A percentile compares a stretch with the other conserved stretches of the same genome.
Evolutionary conservation across 2,888 invertebrate species (phyloP).

Genomic region (Protonemura montana): DNA sequence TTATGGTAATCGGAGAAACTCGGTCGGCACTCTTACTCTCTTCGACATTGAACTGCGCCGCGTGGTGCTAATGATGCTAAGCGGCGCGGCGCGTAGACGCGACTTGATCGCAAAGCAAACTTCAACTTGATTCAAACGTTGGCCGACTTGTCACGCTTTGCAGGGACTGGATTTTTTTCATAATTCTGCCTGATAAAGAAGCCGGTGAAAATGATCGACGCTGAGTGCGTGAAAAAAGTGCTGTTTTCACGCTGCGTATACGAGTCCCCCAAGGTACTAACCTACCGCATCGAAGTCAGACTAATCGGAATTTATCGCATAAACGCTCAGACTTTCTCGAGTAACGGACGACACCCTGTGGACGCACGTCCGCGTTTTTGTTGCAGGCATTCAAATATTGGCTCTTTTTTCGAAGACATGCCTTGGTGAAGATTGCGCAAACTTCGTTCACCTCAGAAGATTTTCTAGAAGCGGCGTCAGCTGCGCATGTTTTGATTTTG

Average conservation of each 20-base stretch:
- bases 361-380: background rate
- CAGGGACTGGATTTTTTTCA: background rate
- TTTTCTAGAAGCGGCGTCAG: background rate
- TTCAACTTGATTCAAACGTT: background rate
- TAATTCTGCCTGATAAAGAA: background rate
- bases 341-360: background rate
- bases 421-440: background rate
- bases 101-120: background rate
- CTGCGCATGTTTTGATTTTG: background rate
- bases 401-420: background rate
- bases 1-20: constrained; percentile 12
- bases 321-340: background rate
- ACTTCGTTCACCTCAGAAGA: background rate
- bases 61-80: background rate
- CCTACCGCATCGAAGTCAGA: background rate
- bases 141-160: background rate
- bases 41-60: background rate
- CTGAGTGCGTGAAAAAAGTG: background rate
- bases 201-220: background rate
- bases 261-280: background rate
- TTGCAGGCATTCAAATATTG: background rate
- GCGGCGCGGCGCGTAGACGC: too few relatives aligned
- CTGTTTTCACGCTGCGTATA: background rate
- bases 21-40: background rate
- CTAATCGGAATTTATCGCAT: constrained; percentile 1